Percentiles rank a stretch among this genome's conserved stretches.
Evolutionary conservation across 1,140 invertebrate genomes (phyloP).

Genomic region (Saxidomus purpurata): DNA sequence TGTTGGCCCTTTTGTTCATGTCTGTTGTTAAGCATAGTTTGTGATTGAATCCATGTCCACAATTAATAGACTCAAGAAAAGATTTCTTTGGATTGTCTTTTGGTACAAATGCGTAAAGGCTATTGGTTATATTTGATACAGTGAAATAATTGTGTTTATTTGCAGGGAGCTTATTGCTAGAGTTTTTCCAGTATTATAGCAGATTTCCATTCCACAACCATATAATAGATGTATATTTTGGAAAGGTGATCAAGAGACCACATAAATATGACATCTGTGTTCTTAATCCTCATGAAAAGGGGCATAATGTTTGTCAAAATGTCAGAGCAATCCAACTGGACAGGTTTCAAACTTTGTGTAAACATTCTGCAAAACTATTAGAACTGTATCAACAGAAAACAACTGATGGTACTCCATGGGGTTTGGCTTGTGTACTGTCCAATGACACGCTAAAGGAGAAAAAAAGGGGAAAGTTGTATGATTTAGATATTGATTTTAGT

Average conservation of each 20-base stretch:
- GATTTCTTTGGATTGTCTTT: too few relatives aligned
- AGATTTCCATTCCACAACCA: background rate
- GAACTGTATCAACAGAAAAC: background rate
- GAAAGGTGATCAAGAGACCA: background rate
- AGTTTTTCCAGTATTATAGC: constrained; percentile 31
- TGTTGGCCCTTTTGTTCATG: too few relatives aligned
- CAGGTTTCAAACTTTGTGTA: background rate
- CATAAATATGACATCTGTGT: background rate
- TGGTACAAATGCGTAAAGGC: too few relatives aligned
- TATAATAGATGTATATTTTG: background rate
- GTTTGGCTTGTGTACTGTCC: background rate
- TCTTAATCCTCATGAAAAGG: background rate
- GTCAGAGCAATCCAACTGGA: background rate
- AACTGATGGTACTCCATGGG: background rate
- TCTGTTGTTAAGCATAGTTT: too few relatives aligned
- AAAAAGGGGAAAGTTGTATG: background rate
- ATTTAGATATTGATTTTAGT: background rate
- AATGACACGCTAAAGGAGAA: background rate
- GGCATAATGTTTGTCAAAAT: constrained; percentile 22
- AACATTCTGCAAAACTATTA: background rate
- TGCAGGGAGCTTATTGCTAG: background rate
- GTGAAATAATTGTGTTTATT: background rate
- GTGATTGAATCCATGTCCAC: too few relatives aligned
- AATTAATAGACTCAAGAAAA: too few relatives aligned
- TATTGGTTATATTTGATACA: too few relatives aligned